These are phyloP conservation scores for Microchirus variegatus DNA, from an alignment of 2,797 vertebrate species.

Conservation along the genomic window DNA sequence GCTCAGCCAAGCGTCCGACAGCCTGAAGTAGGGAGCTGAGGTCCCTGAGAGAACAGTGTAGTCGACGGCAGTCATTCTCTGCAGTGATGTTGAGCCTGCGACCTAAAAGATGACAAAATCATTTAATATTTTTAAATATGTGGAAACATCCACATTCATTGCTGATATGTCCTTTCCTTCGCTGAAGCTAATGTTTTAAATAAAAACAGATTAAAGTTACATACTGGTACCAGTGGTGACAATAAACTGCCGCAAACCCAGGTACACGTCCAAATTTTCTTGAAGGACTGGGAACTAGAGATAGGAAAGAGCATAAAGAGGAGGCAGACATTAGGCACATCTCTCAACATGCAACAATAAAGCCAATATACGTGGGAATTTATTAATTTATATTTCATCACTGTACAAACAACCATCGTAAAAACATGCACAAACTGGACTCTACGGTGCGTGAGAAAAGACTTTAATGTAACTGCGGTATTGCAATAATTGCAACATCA, in stretches of 20 bases:
- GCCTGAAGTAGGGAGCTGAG: slow-evolving; percentile 96
- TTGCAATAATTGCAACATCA: too few species aligned
- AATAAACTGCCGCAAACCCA: slow-evolving; percentile 95
- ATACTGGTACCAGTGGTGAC: slow-evolving; percentile 87
- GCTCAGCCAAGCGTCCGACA: slow-evolving; percentile 91
- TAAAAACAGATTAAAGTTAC: slow-evolving; percentile 6
- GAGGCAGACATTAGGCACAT: neutral
- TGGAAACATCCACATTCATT: neutral
- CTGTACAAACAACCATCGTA: too few species aligned
- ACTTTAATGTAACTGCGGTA: too few species aligned
- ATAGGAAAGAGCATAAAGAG: slow-evolving; percentile 15
- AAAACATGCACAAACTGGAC: too few species aligned
- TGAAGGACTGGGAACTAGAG: slow-evolving; percentile 93
- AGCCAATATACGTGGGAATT: neutral
- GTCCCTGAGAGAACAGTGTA: slow-evolving; percentile 96
- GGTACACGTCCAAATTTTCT: slow-evolving; percentile 95
- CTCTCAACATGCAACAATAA: slow-evolving; percentile 4
- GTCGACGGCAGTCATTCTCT: slow-evolving; percentile 92
- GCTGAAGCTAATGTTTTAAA: too few species aligned
- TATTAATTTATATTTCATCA: neutral
- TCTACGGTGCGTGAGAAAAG: too few species aligned
- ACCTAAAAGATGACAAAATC: slow-evolving; percentile 68
- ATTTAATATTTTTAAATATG: neutral
- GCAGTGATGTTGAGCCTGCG: slow-evolving; percentile 94
- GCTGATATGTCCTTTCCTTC: too few species aligned